Evolutionary conservation across 2,113 vertebrate genomes (phyloP).

Genomic region (Anoplopoma fimbria): DNA sequence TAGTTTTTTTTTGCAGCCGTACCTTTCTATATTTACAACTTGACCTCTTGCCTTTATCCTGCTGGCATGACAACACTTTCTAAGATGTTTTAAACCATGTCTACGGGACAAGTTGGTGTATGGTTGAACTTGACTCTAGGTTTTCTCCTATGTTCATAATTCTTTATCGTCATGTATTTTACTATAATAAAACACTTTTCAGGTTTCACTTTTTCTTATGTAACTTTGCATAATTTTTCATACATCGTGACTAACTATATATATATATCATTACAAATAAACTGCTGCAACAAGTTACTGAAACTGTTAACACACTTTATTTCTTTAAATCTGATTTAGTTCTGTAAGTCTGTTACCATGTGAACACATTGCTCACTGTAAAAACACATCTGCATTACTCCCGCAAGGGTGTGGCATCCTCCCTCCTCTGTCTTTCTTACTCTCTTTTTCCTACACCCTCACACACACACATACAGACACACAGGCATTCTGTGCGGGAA

Average conservation of each 20-base stretch:
- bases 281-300: background rate
- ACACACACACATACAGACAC: background rate
- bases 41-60: background rate
- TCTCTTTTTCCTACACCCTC: background rate
- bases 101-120: background rate
- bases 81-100: background rate
- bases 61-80: background rate
- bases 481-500: conserved; percentile 4
- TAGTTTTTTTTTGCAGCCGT: background rate
- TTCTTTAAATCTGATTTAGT: background rate
- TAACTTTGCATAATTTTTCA: background rate
- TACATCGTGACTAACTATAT: background rate
- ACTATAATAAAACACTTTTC: background rate
- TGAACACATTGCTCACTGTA: background rate
- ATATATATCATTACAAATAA: background rate
- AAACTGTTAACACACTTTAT: background rate
- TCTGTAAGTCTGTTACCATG: background rate
- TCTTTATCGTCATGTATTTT: background rate
- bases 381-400: conserved; percentile 23
- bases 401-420: background rate
- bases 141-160: background rate
- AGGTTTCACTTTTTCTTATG: background rate
- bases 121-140: background rate
- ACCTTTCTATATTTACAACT: background rate
- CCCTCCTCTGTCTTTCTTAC: background rate